These are phyloP conservation scores for Eilema griseolum DNA, from an alignment of 2,888 invertebrate genomes.

Conservation along the genomic window DNA sequence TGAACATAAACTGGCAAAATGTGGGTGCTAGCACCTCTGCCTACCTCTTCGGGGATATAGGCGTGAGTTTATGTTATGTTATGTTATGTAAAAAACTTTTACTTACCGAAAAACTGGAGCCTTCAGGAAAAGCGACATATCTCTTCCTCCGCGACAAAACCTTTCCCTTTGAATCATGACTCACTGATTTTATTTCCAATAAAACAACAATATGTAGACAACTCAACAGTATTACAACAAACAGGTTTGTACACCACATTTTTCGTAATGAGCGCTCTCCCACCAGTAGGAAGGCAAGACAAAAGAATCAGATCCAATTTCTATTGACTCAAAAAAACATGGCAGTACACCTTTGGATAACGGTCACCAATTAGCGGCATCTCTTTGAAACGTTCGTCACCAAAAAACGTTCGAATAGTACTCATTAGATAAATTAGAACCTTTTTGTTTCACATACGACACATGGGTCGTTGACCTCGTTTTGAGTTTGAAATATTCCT, in stretches of 20 bases:
- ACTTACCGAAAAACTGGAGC: constrained; percentile 90
- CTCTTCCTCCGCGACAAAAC: constrained; percentile 87
- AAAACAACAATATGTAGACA: constrained; percentile 48
- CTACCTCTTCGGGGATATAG: too few species aligned
- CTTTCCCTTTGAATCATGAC: constrained; percentile 52
- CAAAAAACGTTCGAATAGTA: constrained; percentile 19
- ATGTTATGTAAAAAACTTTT: too few species aligned
- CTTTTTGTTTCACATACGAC: not conserved
- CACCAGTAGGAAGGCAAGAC: constrained; percentile 8
- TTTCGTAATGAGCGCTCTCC: not conserved
- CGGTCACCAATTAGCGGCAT: constrained; percentile 28
- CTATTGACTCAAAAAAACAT: constrained; percentile 26
- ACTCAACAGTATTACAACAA: constrained; percentile 40
- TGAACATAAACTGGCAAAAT: too few species aligned
- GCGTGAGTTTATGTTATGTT: too few species aligned
- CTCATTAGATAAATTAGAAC: constrained; percentile 35
- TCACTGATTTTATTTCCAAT: constrained; percentile 20
- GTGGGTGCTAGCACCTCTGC: too few species aligned
- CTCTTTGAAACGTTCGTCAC: constrained; percentile 1
- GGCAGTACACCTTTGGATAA: constrained; percentile 34
- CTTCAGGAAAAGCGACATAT: constrained; percentile 90
- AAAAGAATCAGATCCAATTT: constrained; percentile 26
- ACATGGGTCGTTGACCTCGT: not conserved
- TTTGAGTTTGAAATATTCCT: not conserved
- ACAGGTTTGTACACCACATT: constrained; percentile 43